Evolutionary conservation across 2,113 vertebrate genomes (phyloP).

Genomic region (Myodes glareolus): DNA sequence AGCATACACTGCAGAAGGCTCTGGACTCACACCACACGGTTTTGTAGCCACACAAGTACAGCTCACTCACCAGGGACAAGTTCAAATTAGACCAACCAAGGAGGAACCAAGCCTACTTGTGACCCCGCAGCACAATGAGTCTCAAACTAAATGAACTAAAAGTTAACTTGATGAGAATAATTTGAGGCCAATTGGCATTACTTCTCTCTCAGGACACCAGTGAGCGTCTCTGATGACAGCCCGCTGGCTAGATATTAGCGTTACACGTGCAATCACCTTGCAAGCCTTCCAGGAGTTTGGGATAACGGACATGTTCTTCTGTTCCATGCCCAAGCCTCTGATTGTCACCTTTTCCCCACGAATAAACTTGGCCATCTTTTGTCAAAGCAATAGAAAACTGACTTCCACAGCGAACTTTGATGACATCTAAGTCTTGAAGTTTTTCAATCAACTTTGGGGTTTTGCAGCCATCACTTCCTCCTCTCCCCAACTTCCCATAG

Average conservation of each 20-base stretch:
- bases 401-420: slow-evolving; percentile 97
- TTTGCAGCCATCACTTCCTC: slow-evolving; percentile 98
- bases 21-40: background rate
- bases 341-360: slow-evolving; percentile 99
- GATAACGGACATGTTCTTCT: slow-evolving; percentile 97
- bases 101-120: background rate
- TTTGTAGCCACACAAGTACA: background rate
- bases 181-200: background rate
- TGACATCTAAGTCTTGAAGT: slow-evolving; percentile 95
- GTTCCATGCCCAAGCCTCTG: slow-evolving; percentile 98
- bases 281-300: slow-evolving; percentile 94
- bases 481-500: slow-evolving; percentile 97
- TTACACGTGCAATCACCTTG: slow-evolving; percentile 88
- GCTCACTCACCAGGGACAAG: background rate
- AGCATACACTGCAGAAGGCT: background rate
- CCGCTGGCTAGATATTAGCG: too few species aligned
- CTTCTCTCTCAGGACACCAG: background rate
- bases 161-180: background rate
- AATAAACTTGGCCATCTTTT: slow-evolving; percentile 97
- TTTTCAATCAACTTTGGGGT: slow-evolving; percentile 97
- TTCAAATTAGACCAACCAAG: background rate
- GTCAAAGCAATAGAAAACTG: slow-evolving; percentile 97
- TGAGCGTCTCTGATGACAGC: background rate
- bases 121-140: background rate
- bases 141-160: background rate